Evolutionary conservation across 2,797 vertebrate species (phyloP), one percentile per base, ranked within the genome.

Genomic region (Sandelia bainsii): DNA sequence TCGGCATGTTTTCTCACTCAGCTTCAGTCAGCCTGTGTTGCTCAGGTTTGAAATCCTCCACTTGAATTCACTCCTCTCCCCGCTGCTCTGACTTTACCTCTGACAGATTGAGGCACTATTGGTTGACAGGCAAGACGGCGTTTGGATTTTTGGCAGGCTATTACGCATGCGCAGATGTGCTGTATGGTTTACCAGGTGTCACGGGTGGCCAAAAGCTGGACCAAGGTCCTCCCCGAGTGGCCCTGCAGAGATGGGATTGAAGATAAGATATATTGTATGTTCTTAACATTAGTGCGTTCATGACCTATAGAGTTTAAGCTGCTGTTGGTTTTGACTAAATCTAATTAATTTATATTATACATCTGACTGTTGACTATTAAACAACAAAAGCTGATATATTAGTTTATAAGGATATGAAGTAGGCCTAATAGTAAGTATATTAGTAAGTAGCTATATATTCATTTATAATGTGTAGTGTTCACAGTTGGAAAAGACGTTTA

Each of bases 181-280:
- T 8, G 53, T 69, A 62, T 89, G 94, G 93, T 93, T 94, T 91
- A 91, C 95, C 96, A 97, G 96, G 96, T 97, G 96, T 91, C 64
- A 66, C 61, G 8, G 81, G 82, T 84, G 85, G 81, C 75, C 79
- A 81, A 82, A 71, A 79, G 57, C 6, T 1, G 40, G 75, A 72
- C 51, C 76, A 56, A 71, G 48, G 22, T 19, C 16, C 42, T 44
- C 50, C 32, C 16, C 4, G 16, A 25, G 37, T 64, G 60, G 51
- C 77, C 76, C 71, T 17, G n/a, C 8, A 48, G 44, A 66, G 40
- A 63, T 63, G 45, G 13, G 71, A 82, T 27, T 74, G 53, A 45
- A 65, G 51, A 75, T 45, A 27, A 45, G 17, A 64, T 32, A 23
- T 79, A 50, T 65, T 75, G 25, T 44, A 11, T 72, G 72, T 77